Evolutionary conservation across 2,797 vertebrate species (phyloP).

Genomic region (Lithobates sylvaticus): DNA sequence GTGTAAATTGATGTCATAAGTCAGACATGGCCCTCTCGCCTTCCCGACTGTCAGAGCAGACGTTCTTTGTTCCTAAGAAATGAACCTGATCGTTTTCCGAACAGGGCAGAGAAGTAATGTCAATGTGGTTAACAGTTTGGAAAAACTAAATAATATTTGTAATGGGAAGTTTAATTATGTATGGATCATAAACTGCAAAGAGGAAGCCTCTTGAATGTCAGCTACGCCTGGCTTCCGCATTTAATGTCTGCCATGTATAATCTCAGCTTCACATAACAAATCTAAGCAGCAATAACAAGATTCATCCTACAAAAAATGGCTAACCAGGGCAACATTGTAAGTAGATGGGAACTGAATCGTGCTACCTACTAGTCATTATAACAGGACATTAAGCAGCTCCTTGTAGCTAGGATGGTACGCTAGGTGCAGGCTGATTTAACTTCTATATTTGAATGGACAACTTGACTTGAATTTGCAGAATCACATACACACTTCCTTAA

Average conservation of each 20-base stretch:
- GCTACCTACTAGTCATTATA: conserved; percentile 9
- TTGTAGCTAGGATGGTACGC: too few relatives aligned
- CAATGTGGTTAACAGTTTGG: conserved; percentile 56
- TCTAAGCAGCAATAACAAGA: conserved; percentile 23
- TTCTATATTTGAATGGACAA: background rate
- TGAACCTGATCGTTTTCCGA: conserved; percentile 33
- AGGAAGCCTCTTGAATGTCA: conserved; percentile 39
- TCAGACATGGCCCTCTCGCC: background rate
- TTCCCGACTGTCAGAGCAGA: background rate
- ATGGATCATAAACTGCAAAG: conserved; percentile 48
- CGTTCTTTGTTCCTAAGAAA: conserved; percentile 39
- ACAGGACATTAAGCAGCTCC: conserved; percentile 1
- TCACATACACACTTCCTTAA: background rate
- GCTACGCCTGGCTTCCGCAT: conserved; percentile 12
- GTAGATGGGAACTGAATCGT: background rate
- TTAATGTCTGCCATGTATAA: conserved; percentile 54
- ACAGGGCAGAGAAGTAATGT: conserved; percentile 49
- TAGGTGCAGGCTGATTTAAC: background rate
- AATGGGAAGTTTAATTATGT: conserved; percentile 57
- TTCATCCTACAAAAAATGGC: background rate
- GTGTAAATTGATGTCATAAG: conserved; percentile 27
- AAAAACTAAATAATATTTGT: conserved; percentile 60
- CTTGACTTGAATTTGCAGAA: background rate
- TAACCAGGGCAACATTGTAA: background rate
- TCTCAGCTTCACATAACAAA: conserved; percentile 40